phyloP scores from a whole-genome alignment of 2,888 invertebrate genomes.

The Graphium colonna region DNA sequence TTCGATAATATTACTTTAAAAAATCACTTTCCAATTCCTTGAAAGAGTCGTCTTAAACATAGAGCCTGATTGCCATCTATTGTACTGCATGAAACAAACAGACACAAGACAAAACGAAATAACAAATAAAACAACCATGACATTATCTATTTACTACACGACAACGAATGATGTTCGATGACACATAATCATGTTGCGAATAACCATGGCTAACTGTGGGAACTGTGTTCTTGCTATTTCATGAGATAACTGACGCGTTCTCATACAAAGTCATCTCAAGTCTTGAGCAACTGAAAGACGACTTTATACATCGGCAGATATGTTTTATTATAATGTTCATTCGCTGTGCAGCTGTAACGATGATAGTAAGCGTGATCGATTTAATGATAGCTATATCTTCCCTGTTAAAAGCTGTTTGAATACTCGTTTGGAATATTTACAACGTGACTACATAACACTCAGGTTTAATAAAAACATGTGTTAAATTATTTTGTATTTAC shows the following conservation, averaged over 20 bases:
- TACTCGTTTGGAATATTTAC: no score
- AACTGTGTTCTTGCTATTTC: slow-evolving; percentile 9
- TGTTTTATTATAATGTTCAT: background rate
- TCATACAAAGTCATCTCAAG: slow-evolving; percentile 3
- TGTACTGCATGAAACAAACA: background rate
- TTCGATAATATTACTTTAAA: no score
- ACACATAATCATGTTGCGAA: slow-evolving; percentile 22
- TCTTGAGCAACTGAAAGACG: background rate
- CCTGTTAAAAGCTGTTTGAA: no score
- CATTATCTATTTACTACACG: slow-evolving; percentile 11
- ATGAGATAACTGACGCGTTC: slow-evolving; percentile 13
- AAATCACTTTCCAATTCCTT: no score
- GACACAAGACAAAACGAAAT: background rate
- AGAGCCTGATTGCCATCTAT: background rate
- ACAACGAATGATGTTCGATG: slow-evolving; percentile 18
- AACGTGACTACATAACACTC: no score
- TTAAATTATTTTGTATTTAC: no score
- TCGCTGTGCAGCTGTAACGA: no score
- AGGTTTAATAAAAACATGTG: no score
- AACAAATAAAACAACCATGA: slow-evolving; percentile 1
- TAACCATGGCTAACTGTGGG: slow-evolving; percentile 21
- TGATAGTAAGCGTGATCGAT: no score
- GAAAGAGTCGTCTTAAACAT: background rate
- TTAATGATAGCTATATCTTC: no score
- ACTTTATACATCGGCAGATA: slow-evolving; percentile 4